Base-by-base conservation (phyloP, 2,888 invertebrate species). In the Pammene aurita region DNA sequence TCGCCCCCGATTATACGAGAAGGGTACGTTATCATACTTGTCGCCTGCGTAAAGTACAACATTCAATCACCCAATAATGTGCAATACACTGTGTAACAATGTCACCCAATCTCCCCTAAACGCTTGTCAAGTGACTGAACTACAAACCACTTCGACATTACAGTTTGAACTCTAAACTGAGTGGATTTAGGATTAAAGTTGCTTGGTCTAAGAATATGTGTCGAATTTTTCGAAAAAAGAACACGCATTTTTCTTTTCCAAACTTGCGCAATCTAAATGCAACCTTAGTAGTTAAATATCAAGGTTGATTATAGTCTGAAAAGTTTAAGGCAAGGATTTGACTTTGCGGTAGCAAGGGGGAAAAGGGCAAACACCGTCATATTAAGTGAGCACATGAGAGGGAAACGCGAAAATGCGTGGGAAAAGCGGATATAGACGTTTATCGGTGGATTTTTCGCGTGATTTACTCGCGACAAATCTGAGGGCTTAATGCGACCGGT, bases 341-440 rank as follows among this genome's bases (percentile, higher is more conserved):
- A 76, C 74, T 78, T 75, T 73, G 67, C 69, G 75, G 76, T 67
- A 75, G 76, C 82, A 82, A 85, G 89, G 91, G 92, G 88, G 83
- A 81, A n/a, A 84, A 88, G 85, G 87, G 90, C 90, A 92, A 92
- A 91, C 89, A 91, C 84, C 87, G 85, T 88, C 91, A 91, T 91
- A 90, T 91, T 91, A 92, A 92, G 90, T 92, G 92, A 91, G 90
- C 92, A 92, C 91, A 92, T 90, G 92, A 91, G 90, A 90, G 91
- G 91, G 90, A 86, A 90, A 88, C 82, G 88, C 84, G 88, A 90
- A 92, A 92, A 92, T 90, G 91, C 89, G 90, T 92, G 91, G 89
- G 90, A 91, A 92, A 91, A 91, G 86, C 90, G 91, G 92, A 92
- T 92, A 92, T 90, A 91, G 92, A 92, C 91, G 84, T 92, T 90